phyloP scores from a whole-genome alignment of 2,888 invertebrate species.

The Habrosyne pyritoides region DNA sequence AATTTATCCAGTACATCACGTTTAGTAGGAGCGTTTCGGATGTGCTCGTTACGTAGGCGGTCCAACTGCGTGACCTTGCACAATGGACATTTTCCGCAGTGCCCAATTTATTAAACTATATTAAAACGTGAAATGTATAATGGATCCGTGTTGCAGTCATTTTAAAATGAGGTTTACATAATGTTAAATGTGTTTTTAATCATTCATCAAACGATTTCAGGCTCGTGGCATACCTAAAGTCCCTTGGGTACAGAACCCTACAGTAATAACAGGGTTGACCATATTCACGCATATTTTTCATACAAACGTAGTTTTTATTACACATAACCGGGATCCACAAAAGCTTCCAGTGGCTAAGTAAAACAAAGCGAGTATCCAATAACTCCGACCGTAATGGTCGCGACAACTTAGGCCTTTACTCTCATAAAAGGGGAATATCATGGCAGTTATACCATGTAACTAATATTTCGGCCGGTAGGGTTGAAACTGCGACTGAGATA shows the following conservation, averaged over 20 bases:
- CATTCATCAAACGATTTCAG: neutral
- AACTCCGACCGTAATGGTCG: constrained; percentile 51
- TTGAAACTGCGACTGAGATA: constrained; percentile 18
- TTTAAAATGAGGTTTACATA: too few species aligned
- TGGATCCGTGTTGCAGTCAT: too few species aligned
- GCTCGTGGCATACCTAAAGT: neutral
- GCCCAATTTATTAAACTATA: too few species aligned
- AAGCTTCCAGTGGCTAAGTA: constrained; percentile 33
- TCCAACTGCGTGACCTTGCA: too few species aligned
- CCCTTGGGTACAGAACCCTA: neutral
- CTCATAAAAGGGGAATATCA: constrained; percentile 29
- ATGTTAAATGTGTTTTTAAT: too few species aligned
- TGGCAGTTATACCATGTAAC: constrained; percentile 44
- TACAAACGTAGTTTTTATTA: constrained; percentile 13
- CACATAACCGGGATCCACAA: constrained; percentile 14
- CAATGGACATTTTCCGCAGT: too few species aligned
- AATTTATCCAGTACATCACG: too few species aligned
- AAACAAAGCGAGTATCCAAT: constrained; percentile 49
- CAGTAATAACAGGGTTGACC: neutral
- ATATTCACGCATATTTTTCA: neutral
- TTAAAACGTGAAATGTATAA: too few species aligned
- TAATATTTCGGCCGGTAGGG: constrained; percentile 26
- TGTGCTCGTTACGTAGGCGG: too few species aligned
- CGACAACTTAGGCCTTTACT: constrained; percentile 34
- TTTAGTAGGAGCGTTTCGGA: too few species aligned